phyloP scores from a whole-genome alignment of 2,888 invertebrate genomes.

The Entomobrya multifasciata region DNA sequence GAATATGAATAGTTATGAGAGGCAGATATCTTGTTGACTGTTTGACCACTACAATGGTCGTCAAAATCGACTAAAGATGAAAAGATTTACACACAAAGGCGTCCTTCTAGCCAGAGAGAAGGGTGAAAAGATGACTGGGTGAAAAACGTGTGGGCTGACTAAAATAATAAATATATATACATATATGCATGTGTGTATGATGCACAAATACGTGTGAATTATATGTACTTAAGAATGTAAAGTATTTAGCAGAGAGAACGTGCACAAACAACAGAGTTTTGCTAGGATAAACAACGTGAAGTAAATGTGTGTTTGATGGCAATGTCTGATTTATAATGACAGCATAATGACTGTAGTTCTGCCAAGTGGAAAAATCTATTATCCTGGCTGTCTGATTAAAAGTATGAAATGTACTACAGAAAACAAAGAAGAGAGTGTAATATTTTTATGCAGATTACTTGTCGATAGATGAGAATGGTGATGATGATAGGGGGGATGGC shows the following conservation, averaged over 20 bases:
- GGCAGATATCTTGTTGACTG: constrained; percentile 33
- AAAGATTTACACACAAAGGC: constrained; percentile 63
- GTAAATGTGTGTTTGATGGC: constrained; percentile 75
- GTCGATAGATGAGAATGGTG: constrained; percentile 67
- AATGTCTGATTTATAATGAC: constrained; percentile 79
- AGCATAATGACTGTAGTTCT: constrained; percentile 78
- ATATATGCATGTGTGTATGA: no score
- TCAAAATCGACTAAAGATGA: constrained; percentile 58
- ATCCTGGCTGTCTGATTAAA: constrained; percentile 78
- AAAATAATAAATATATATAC: constrained; percentile 56
- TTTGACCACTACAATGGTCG: constrained; percentile 54
- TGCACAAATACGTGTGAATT: constrained; percentile 12
- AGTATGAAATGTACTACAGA: constrained; percentile 67
- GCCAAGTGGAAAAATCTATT: constrained; percentile 79
- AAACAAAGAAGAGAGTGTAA: no score
- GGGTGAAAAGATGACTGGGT: constrained; percentile 67
- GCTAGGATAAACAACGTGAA: constrained; percentile 57
- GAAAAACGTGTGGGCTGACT: constrained; percentile 65
- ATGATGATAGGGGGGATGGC: constrained; percentile 63
- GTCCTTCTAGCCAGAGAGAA: constrained; percentile 49
- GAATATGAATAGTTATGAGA: constrained; percentile 17
- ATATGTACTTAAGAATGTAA: not conserved
- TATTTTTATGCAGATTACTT: constrained; percentile 64
- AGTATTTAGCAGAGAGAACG: not conserved
- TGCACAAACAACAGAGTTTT: constrained; percentile 42